phyloP scores from a whole-genome alignment of 2,888 invertebrate species.

The Stegophylla sp. region DNA sequence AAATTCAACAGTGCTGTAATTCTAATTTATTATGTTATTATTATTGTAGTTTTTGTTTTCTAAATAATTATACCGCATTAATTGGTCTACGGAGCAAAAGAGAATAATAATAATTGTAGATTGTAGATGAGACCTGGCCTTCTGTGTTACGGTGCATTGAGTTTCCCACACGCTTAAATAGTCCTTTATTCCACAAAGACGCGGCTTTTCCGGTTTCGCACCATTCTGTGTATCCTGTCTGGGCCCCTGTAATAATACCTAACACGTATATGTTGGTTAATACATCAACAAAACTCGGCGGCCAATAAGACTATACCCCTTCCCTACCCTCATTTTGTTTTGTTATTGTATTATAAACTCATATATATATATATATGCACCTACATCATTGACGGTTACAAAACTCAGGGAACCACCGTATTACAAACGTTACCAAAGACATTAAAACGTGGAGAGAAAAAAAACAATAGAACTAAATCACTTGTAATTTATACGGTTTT shows the following conservation, averaged over 20 bases:
- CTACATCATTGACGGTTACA: slow-evolving; percentile 28
- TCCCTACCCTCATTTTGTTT: not conserved
- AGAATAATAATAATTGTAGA: slow-evolving; percentile 43
- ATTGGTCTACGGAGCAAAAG: slow-evolving; percentile 28
- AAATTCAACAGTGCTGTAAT: not conserved
- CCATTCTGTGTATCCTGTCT: slow-evolving; percentile 58
- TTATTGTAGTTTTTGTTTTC: slow-evolving; percentile 24
- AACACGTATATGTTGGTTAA: slow-evolving; percentile 50
- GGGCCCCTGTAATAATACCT: slow-evolving; percentile 44
- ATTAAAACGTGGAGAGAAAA: slow-evolving; percentile 10
- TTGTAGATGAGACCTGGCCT: slow-evolving; percentile 46
- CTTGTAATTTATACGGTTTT: slow-evolving; percentile 33
- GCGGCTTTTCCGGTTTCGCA: slow-evolving; percentile 59
- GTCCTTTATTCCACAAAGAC: slow-evolving; percentile 58
- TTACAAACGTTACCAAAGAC: slow-evolving; percentile 21
- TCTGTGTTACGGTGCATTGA: slow-evolving; percentile 58
- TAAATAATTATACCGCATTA: slow-evolving; percentile 50
- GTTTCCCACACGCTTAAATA: slow-evolving; percentile 59
- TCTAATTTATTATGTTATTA: slow-evolving; percentile 31
- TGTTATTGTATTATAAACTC: not conserved
- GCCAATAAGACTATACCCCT: slow-evolving; percentile 32
- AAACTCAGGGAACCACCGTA: slow-evolving; percentile 31
- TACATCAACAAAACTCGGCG: slow-evolving; percentile 28
- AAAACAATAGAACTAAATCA: slow-evolving; percentile 24
- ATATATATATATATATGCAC: slow-evolving; percentile 12